Base-by-base conservation (phyloP, 2,113 vertebrate species). In the Stigmatopora nigra region DNA sequence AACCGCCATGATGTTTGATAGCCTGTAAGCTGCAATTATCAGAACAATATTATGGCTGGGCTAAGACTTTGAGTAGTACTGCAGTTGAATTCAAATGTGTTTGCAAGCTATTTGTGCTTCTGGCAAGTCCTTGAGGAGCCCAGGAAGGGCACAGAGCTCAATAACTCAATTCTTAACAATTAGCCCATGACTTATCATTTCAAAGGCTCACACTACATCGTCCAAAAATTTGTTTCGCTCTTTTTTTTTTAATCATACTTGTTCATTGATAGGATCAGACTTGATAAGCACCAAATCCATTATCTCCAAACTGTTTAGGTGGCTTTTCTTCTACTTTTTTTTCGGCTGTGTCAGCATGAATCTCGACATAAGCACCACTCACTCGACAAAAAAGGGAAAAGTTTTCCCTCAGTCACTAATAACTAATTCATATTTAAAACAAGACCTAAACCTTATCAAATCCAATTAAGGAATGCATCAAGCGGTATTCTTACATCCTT, bases 151-250 rank as follows among this genome's bases (percentile, higher is more conserved):
- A 88, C 73, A 71, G 76, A 61, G 81, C 87, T 90, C 87, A 89
- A 90, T 89, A 90, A 89, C 84, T 91, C 86, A 87, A 90, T 91
- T 90, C 82, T 85, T 88, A 86, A 89, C 88, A 91, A 90, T 92
- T 90, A 91, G 88, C 86, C 86, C 79, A 73, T 88, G 89, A 87
- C 86, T 83, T 78, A 82, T 72, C 75, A 64, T 71, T 87, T 82
- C 63, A 71, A 64, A 69, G 31, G 62, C 48, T 63, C 52, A 35
- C 65, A 70, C 35, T 36, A 49, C 52, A 51, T 52, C 5, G 58
- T 20, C 49, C 38, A 65, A 70, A n/a, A 75, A 73, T 68, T 69
- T 67, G 68, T 16, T 45, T 38, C 25, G 59, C 20, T 68, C 63
- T 64, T 79, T 75, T 78, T 64, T 79, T 75, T 78, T 64, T 60